phyloP scores from a whole-genome alignment of 2,113 vertebrate genomes.

The Excalfactoria chinensis region DNA sequence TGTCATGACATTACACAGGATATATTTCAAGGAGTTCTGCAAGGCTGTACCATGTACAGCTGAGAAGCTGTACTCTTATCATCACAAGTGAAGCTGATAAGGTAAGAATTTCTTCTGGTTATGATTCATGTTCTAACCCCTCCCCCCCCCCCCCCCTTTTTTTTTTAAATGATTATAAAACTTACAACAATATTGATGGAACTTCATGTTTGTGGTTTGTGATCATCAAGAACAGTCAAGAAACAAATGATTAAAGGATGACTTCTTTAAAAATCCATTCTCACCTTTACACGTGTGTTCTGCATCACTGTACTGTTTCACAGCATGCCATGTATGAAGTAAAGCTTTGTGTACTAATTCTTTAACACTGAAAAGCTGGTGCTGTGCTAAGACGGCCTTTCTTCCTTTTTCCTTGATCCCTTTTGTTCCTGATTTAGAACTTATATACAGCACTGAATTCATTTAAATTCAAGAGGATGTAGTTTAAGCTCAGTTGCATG shows the following conservation, averaged over 20 bases:
- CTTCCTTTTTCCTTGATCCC: not conserved
- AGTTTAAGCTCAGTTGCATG: not conserved
- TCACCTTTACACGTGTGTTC: not conserved
- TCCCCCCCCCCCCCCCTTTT: no score
- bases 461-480: not conserved
- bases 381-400: not conserved
- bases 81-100: not conserved
- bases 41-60: slow-evolving; percentile 19
- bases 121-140: not conserved
- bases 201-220: not conserved
- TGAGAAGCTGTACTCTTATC: slow-evolving; percentile 4
- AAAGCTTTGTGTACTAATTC: not conserved
- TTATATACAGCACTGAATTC: not conserved
- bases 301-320: not conserved
- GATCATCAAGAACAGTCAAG: not conserved
- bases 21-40: slow-evolving; percentile 1
- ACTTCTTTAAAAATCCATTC: not conserved
- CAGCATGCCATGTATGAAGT: not conserved
- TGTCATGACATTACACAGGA: not conserved
- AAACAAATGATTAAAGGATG: not conserved
- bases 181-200: not conserved
- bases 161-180: not conserved
- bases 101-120: slow-evolving; percentile 24
- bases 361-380: not conserved
- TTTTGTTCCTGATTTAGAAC: not conserved